Base-by-base conservation (phyloP, 1,140 invertebrate species). In the Prorops nasuta region DNA sequence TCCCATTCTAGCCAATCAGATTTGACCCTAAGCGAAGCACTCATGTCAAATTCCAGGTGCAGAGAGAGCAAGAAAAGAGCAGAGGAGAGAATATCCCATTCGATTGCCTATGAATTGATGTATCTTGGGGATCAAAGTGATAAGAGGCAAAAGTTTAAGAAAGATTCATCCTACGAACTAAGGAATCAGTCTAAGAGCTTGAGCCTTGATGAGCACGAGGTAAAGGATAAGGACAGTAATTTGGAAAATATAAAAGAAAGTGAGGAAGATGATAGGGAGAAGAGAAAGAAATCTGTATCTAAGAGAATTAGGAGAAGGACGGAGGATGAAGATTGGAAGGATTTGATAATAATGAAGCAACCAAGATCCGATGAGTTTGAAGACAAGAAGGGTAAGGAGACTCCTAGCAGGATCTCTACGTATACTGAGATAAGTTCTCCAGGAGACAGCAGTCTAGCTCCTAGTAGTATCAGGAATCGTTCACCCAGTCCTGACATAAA, bases 21-120 rank as follows among this genome's bases (percentile, higher is more conserved):
- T 19, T 45, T 44, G 22, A 32, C 46, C 6, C 32, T 18, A 38
- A 35, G 41, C 7, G 38, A 59, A 12, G 44, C 55, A 3, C 35
- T 55, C 0, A 36, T 56, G 6, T 42, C 53, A 0, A 50, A 54
- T 1, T 61, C 59, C 1, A 59, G 66, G 18, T 69, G 66, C 32
- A 58, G 76, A 1, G 65, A 69, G 14, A 76, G 74, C 22, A 78
- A 78, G 31, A 74, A 64, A 32, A 64, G 66, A 1, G 73, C 73
- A 0, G 70, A 71, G 17, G 72, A 78, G 34, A 52, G 36, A 1
- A 67, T 66, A 8, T 65, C 59, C 45, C 20, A 42, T 44, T n/a
- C n/a, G n/a, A n/a, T n/a, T n/a, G n/a, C n/a, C n/a, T n/a, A n/a
- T n/a, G n/a, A n/a, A n/a, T n/a, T n/a, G n/a, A n/a, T n/a, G n/a